Conservation (phyloP, 2,888 invertebrate species). For the Polymixis lichenea region DNA sequence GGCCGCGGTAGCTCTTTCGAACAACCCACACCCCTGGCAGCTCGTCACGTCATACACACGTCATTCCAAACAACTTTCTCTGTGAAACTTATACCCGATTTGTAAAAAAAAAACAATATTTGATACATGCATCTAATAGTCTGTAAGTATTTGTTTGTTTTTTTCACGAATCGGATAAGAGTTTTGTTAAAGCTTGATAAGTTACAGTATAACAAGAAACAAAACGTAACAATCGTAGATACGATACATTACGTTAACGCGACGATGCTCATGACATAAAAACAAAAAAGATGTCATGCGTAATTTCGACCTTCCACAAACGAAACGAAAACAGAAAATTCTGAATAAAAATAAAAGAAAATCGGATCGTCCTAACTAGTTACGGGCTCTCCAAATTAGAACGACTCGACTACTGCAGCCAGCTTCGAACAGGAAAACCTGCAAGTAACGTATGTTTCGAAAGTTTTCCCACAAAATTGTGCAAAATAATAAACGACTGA, state of each 20-base stretch:
- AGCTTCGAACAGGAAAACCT: conserved; percentile 19
- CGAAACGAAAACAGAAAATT: conserved; percentile 32
- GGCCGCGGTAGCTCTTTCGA: too few relatives aligned
- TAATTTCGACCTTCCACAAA: conserved; percentile 21
- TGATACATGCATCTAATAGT: too few relatives aligned
- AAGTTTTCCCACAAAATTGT: conserved; percentile 1
- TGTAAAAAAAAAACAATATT: too few relatives aligned
- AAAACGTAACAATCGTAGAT: background rate
- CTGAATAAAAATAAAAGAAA: conserved; percentile 36
- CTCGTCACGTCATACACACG: too few relatives aligned
- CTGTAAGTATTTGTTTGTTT: too few relatives aligned
- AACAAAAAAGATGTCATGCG: conserved; percentile 8
- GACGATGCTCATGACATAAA: background rate
- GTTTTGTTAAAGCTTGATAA: too few relatives aligned
- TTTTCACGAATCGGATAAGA: too few relatives aligned
- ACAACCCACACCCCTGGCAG: too few relatives aligned
- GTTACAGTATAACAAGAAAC: background rate
- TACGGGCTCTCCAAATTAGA: conserved; percentile 49
- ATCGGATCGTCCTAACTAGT: conserved; percentile 37
- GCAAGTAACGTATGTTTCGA: conserved; percentile 37
- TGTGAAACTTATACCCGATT: too few relatives aligned
- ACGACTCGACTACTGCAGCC: conserved; percentile 12
- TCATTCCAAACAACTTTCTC: too few relatives aligned
- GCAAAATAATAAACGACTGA: conserved; percentile 4
- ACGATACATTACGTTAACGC: too few relatives aligned